phyloP scores from a whole-genome alignment of 1,140 invertebrate genomes.

The Tachypleus tridentatus region DNA sequence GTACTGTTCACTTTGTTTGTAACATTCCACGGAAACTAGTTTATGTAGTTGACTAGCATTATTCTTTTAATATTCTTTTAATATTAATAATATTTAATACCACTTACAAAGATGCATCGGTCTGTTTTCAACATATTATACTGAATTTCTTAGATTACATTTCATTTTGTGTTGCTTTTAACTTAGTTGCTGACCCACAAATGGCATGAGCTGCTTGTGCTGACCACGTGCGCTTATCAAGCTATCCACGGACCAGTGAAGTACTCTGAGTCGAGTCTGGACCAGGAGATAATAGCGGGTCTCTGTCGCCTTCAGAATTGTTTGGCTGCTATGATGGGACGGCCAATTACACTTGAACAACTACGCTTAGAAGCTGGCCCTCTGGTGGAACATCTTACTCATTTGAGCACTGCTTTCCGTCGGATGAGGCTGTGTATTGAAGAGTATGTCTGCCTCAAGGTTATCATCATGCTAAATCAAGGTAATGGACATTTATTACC shows the following conservation, averaged over 20 bases:
- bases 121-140: too few relatives aligned
- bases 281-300: conserved; percentile 42
- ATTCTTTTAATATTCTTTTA: too few relatives aligned
- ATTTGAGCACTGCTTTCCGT: conserved; percentile 79
- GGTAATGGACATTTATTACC: conserved; percentile 12
- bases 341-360: conserved; percentile 62
- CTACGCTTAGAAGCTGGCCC: conserved; percentile 78
- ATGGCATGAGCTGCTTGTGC: conserved; percentile 90
- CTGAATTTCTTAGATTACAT: too few relatives aligned
- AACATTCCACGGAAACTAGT: too few relatives aligned
- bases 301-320: conserved; percentile 73
- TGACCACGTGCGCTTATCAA: conserved; percentile 85
- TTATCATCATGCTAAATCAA: conserved; percentile 78
- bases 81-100: too few relatives aligned
- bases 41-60: too few relatives aligned
- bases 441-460: conserved; percentile 91
- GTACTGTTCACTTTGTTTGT: too few relatives aligned
- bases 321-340: conserved; percentile 77
- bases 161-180: too few relatives aligned
- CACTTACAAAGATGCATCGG: too few relatives aligned
- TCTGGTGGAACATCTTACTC: conserved; percentile 88
- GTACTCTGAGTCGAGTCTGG: background rate
- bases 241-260: conserved; percentile 45
- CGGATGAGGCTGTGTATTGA: conserved; percentile 62
- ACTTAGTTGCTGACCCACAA: conserved; percentile 81